These are phyloP conservation scores for Anoplius nigerrimus DNA, from an alignment of 2,888 invertebrate genomes.

Conservation along the genomic window DNA sequence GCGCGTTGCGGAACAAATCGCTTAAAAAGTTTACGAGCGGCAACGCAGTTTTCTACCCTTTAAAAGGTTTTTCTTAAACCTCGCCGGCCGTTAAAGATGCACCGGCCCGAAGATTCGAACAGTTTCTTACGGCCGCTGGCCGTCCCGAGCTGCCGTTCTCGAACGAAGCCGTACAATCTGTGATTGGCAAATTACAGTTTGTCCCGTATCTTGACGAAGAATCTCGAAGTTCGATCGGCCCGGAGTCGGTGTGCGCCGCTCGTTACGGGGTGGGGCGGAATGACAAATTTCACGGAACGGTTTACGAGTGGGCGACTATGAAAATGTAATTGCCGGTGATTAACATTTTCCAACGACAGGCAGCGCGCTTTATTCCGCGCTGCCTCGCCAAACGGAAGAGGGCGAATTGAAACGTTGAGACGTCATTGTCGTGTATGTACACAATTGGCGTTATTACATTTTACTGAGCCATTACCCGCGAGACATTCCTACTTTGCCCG, in stretches of 20 bases:
- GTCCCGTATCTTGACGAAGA: neutral
- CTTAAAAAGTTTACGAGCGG: constrained; percentile 69
- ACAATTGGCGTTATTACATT: too few species aligned
- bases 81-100: constrained; percentile 62
- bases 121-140: neutral
- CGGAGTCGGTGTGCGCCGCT: neutral
- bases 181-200: too few species aligned
- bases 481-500: too few species aligned
- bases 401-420: too few species aligned
- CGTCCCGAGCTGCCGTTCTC: constrained; percentile 35
- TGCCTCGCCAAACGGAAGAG: too few species aligned
- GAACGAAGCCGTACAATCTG: too few species aligned
- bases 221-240: neutral
- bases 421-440: too few species aligned
- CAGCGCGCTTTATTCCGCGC: too few species aligned
- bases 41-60: constrained; percentile 58
- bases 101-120: constrained; percentile 44
- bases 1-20: constrained; percentile 59
- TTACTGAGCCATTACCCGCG: too few species aligned
- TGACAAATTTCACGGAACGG: neutral
- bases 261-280: neutral
- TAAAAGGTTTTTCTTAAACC: constrained; percentile 65
- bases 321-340: too few species aligned
- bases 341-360: too few species aligned
- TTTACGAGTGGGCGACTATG: too few species aligned